Evolutionary conservation across 2,113 vertebrate species (phyloP).

Genomic region (Porphyrio hochstetteri): DNA sequence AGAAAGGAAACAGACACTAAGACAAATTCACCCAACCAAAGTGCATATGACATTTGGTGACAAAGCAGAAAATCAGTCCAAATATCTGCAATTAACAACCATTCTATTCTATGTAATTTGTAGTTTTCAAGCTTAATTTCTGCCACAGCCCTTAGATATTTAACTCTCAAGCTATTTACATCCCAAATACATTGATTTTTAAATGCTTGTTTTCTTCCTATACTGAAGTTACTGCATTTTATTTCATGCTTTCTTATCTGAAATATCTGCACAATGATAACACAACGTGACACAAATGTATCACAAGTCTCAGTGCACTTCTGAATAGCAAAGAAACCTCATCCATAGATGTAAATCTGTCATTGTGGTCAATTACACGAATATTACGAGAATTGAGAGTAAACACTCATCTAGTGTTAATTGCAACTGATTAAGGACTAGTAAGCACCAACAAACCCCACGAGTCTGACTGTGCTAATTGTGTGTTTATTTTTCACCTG

Average conservation of each 20-base stretch:
- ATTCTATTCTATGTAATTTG: not conserved
- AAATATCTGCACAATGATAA: not conserved
- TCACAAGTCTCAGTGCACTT: not conserved
- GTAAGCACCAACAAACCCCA: constrained; percentile 16
- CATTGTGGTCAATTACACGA: constrained; percentile 45
- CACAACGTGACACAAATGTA: not conserved
- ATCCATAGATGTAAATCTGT: not conserved
- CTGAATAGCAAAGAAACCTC: not conserved
- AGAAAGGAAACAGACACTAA: not conserved
- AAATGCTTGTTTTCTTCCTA: not conserved
- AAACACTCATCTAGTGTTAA: constrained; percentile 60
- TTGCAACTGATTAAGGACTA: constrained; percentile 56
- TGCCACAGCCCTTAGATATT: not conserved
- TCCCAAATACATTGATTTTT: not conserved
- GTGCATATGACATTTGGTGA: not conserved
- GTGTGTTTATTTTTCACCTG: constrained; percentile 47
- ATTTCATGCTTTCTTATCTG: not conserved
- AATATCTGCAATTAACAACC: not conserved
- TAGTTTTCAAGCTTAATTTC: not conserved
- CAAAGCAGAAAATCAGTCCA: not conserved
- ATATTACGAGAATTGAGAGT: constrained; percentile 3
- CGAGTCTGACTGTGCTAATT: constrained; percentile 45
- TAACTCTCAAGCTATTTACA: not conserved
- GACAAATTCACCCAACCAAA: not conserved
- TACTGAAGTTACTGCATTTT: not conserved